Evolutionary conservation across 1,140 invertebrate species (phyloP), one percentile per base, ranked within the genome.

Genomic region (Globodera ellingtonae): DNA sequence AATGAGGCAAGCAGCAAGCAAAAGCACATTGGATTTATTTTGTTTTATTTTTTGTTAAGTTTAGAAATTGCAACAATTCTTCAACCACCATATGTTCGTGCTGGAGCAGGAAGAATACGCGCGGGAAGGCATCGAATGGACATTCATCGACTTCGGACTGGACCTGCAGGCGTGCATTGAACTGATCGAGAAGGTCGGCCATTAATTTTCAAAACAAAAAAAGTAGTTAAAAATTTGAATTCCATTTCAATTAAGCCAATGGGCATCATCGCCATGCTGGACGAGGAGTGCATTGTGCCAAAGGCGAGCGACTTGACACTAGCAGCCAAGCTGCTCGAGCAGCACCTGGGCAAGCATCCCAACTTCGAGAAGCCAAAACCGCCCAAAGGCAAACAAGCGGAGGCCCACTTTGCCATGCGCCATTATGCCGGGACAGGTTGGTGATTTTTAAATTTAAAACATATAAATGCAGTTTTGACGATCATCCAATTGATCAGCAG

Each of bases 51-150:
- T 79, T 48, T 21, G 6, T 74, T 21, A 13, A 44, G 15, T 74
- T 46, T 62, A 62, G 56, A 96, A 97, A 91, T 93, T 98, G 86
- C 97, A 98, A 92, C 97, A 99, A 92, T 99, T 98, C 93, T 98
- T 98, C 95, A 98, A 98, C 92, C 97, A 98, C 91, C 97, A 99
- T 92, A 99, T 99, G 97, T 98, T 99, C 92, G 95, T 99, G 86
- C 93, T 98, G 90, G 97, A 99, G 92, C 97, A 99, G 94, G 97
- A 98, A 92, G 97, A 98, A 90, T 98, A 98, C 92, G 94, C 95
- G 90, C 93, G 94, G 88, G 97, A 98, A 92, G 95, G 95, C 90
- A 98, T 98, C 91, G 93, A 96, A 90, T 98, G 96, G 97, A 93
- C 94, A 89, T 98, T 98, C 92, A 98, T 98, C 92, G 96, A 98